phyloP scores from a whole-genome alignment of 2,113 vertebrate species.

The Phalacrocorax brasilianus region DNA sequence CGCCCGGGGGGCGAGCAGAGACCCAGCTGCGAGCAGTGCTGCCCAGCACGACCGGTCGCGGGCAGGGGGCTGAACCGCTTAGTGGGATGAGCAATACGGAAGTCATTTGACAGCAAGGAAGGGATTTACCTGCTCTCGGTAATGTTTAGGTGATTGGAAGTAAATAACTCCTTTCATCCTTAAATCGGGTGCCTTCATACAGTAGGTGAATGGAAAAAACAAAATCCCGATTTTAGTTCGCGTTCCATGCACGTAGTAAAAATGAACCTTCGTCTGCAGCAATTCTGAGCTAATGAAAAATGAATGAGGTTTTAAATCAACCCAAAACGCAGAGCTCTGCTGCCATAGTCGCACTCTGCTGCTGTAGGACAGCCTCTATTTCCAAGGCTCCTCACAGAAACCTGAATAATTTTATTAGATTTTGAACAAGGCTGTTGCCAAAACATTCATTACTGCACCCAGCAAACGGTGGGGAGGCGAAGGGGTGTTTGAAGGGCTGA shows the following conservation, averaged over 20 bases:
- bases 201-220: neutral
- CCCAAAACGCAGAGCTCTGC: conserved; percentile 4
- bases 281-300: conserved; percentile 69
- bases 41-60: rapidly evolving
- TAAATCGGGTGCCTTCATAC: neutral
- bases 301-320: conserved; percentile 69
- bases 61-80: neutral
- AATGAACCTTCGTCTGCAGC: conserved; percentile 60
- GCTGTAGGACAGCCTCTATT: conserved; percentile 48
- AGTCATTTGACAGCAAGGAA: neutral
- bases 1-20: neutral
- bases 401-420: conserved; percentile 45
- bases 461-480: neutral
- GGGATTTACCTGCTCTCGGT: neutral
- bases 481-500: neutral
- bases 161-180: conserved; percentile 30
- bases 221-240: conserved; percentile 23
- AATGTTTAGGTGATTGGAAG: conserved; percentile 25
- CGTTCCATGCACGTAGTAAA: conserved; percentile 25
- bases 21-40: rapidly evolving
- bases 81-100: neutral
- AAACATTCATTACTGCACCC: conserved; percentile 5
- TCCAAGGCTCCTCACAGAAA: conserved; percentile 32
- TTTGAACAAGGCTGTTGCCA: conserved; percentile 45
- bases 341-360: neutral